A percentile compares a stretch with the other conserved stretches of the same genome.
Conservation (phyloP, 2,888 invertebrate genomes). For the Protodeltote pygarga region DNA sequence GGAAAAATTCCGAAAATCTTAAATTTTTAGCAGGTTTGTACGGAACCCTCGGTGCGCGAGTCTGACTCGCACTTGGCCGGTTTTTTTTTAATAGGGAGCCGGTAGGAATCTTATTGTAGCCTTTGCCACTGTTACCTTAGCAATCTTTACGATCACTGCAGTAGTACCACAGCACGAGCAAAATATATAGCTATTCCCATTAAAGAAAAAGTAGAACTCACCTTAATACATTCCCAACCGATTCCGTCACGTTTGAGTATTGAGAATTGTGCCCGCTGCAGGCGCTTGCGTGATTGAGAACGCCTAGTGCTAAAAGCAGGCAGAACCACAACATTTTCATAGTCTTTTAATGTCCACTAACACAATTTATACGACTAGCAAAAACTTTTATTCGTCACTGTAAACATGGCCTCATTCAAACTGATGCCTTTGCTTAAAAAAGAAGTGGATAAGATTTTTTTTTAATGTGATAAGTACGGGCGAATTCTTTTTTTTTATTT, state of each 20-base stretch:
- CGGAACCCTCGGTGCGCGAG: too few relatives aligned
- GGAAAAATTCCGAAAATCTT: too few relatives aligned
- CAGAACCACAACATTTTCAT: conserved; percentile 46
- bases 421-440: background rate
- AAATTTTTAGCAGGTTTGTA: too few relatives aligned
- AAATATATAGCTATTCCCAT: too few relatives aligned
- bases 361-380: conserved; percentile 23
- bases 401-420: conserved; percentile 3
- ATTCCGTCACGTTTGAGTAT: conserved; percentile 18
- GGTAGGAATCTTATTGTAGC: too few relatives aligned
- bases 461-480: background rate
- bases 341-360: conserved; percentile 14
- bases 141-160: too few relatives aligned
- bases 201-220: conserved; percentile 16
- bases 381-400: conserved; percentile 11
- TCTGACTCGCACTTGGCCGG: too few relatives aligned
- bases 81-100: too few relatives aligned
- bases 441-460: background rate
- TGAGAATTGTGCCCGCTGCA: conserved; percentile 36
- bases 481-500: background rate
- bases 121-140: too few relatives aligned
- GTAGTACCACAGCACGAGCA: too few relatives aligned
- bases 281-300: too few relatives aligned
- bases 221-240: conserved; percentile 23
- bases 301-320: conserved; percentile 38